A percentile compares a stretch with the other conserved stretches of the same genome.
Evolutionary conservation across 2,797 vertebrate genomes (phyloP).

Genomic region (Mormyrops attenuatus): DNA sequence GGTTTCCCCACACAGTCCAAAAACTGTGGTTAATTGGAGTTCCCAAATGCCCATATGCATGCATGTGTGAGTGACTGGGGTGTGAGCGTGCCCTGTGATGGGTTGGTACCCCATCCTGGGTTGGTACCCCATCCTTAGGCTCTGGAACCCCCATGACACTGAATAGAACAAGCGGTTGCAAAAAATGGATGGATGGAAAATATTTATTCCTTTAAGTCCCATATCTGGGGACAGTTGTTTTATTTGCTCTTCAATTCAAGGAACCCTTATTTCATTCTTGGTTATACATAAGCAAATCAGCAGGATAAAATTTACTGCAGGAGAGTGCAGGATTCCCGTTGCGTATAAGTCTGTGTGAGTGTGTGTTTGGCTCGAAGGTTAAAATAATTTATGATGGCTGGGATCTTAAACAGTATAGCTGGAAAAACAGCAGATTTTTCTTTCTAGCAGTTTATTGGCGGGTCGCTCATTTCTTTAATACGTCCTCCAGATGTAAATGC

Average conservation of each 20-base stretch:
- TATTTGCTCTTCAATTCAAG: neutral
- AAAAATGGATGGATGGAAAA: neutral
- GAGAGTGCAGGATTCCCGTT: constrained; percentile 54
- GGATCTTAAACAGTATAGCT: constrained; percentile 62
- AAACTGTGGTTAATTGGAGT: no score
- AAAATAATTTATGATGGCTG: constrained; percentile 69
- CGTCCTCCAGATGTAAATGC: constrained; percentile 71
- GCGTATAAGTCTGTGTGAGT: constrained; percentile 20
- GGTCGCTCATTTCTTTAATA: constrained; percentile 75
- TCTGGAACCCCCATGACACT: neutral
- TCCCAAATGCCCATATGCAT: no score
- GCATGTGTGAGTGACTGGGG: no score
- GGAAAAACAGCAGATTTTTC: constrained; percentile 51
- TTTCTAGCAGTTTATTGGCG: constrained; percentile 47
- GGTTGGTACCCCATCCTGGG: no score
- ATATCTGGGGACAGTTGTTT: neutral
- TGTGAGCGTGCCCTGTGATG: no score
- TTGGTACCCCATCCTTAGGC: no score
- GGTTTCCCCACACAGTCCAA: no score
- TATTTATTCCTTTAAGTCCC: neutral
- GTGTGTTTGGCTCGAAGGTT: constrained; percentile 15
- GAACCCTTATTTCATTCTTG: neutral
- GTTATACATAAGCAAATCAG: constrained; percentile 36
- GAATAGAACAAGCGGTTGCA: neutral
- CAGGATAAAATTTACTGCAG: constrained; percentile 57